These are phyloP conservation scores for Siniperca chuatsi DNA, from an alignment of 2,113 vertebrate genomes.

Conservation along the genomic window DNA sequence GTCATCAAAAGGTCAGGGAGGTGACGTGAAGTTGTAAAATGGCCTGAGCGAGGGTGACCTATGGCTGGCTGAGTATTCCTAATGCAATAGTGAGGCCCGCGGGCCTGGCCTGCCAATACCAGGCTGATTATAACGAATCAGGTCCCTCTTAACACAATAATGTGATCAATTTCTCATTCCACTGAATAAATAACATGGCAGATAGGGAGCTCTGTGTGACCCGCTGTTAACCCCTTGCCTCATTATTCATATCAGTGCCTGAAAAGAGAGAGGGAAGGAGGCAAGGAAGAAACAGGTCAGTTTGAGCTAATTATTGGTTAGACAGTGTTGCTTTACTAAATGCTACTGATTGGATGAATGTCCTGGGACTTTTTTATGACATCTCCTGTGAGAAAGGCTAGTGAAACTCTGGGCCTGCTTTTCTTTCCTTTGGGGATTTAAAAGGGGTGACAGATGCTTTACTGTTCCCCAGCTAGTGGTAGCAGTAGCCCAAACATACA, in stretches of 20 bases:
- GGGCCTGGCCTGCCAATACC: constrained; percentile 96
- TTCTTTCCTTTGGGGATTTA: constrained; percentile 74
- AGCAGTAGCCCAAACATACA: constrained; percentile 45
- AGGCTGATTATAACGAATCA: constrained; percentile 99
- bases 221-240: constrained; percentile 91
- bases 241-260: constrained; percentile 95
- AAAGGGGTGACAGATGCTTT: constrained; percentile 70
- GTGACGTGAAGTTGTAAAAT: constrained; percentile 96
- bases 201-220: constrained; percentile 92
- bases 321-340: constrained; percentile 86
- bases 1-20: constrained; percentile 88
- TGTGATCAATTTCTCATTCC: constrained; percentile 99
- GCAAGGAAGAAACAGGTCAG: constrained; percentile 87
- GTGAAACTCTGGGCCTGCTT: constrained; percentile 67
- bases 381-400: constrained; percentile 78
- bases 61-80: constrained; percentile 92
- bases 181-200: constrained; percentile 98
- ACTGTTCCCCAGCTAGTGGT: constrained; percentile 39
- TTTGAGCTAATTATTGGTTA: constrained; percentile 93
- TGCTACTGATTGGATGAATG: constrained; percentile 88
- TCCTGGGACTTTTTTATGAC: constrained; percentile 85
- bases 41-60: constrained; percentile 87
- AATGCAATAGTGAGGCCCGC: constrained; percentile 92
- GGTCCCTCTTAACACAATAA: constrained; percentile 95
- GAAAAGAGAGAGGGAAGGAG: constrained; percentile 73